phyloP scores from a whole-genome alignment of 1,140 invertebrate genomes.

The Rhynchophorus ferrugineus region DNA sequence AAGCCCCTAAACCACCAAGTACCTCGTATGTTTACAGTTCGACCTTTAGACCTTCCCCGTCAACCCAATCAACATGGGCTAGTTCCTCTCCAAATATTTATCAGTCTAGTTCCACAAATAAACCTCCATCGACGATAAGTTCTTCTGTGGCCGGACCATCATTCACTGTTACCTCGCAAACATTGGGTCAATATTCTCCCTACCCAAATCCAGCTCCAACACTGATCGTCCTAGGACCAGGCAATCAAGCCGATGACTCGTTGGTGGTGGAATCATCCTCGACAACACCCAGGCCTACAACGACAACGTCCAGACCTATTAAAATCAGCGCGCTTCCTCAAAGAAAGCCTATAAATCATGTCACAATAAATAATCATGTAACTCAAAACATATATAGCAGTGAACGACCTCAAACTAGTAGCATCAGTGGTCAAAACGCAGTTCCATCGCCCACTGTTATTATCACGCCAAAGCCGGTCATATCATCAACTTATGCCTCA shows the following conservation, averaged over 20 bases:
- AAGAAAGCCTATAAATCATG: slow-evolving; percentile 40
- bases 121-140: slow-evolving; percentile 23
- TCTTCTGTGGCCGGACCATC: slow-evolving; percentile 26
- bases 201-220: slow-evolving; percentile 57
- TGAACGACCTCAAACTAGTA: slow-evolving; percentile 13
- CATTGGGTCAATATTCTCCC: slow-evolving; percentile 21
- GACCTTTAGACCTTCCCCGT: slow-evolving; percentile 6
- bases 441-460: slow-evolving; percentile 47
- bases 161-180: slow-evolving; percentile 27
- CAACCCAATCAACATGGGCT: slow-evolving; percentile 28
- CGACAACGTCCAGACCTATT: slow-evolving; percentile 32
- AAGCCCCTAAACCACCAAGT: slow-evolving; percentile 13
- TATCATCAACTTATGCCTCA: slow-evolving; percentile 36
- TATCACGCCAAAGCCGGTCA: slow-evolving; percentile 54
- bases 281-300: slow-evolving; percentile 1
- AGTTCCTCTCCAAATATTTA: slow-evolving; percentile 48
- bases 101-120: slow-evolving; percentile 42
- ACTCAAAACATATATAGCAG: slow-evolving; percentile 45
- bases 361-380: slow-evolving; percentile 52
- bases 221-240: slow-evolving; percentile 59
- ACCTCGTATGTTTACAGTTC: slow-evolving; percentile 12
- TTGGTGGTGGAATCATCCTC: slow-evolving; percentile 3
- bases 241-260: slow-evolving; percentile 30
- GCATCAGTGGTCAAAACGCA: slow-evolving; percentile 33
- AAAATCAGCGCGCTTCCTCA: slow-evolving; percentile 29